Evolutionary conservation across 2,797 vertebrate genomes (phyloP), one percentile per base, ranked within the genome.

Genomic region (Nasua narica): DNA sequence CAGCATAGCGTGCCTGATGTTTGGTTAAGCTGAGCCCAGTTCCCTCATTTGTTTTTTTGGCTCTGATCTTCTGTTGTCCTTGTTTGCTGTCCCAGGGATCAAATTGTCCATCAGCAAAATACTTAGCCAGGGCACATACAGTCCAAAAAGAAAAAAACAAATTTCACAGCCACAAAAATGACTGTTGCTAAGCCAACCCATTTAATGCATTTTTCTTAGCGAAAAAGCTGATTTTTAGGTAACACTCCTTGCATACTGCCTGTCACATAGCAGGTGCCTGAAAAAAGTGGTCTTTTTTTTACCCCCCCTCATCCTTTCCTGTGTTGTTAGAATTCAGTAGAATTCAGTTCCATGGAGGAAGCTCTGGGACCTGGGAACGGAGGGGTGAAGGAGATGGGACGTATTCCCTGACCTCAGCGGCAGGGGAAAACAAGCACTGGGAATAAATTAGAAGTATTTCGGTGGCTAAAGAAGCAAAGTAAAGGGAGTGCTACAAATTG

Each of bases 131-230:
- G 58, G 56, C 13, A 72, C 9, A 40, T 35, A 67, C 40, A 77
- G 7, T 94, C 27, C 2, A 87, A 76, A 93, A 87, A 52, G 58
- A 46, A 86, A 81, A 84, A 60, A 29, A 58, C 27, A 62, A 62
- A 32, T 97, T 79, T 95, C 40, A 94, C 56, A 91, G 76, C 78
- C 48, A 79, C 56, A 52, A 18, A 62, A 83, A 78, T 92, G n/a
- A 50, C n/a, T 69, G 15, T 81, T 95, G 35, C 62, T 87, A 81
- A 84, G 25, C 19, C 50, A 56, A 12, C n/a, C 29, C 40, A 54
- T 88, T 58, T 37, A 87, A 72, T 70, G 52, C n/a, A 65, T n/a
- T 96, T 97, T 93, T 46, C 69, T 87, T 94, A 35, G 62, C 46
- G 25, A 15, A 65, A 48, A 69, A 23, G 67, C 29, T 90, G 65